Evolutionary conservation across 2,888 invertebrate genomes (phyloP), one percentile per base, ranked within the genome.

Genomic region (Xylota sylvarum): DNA sequence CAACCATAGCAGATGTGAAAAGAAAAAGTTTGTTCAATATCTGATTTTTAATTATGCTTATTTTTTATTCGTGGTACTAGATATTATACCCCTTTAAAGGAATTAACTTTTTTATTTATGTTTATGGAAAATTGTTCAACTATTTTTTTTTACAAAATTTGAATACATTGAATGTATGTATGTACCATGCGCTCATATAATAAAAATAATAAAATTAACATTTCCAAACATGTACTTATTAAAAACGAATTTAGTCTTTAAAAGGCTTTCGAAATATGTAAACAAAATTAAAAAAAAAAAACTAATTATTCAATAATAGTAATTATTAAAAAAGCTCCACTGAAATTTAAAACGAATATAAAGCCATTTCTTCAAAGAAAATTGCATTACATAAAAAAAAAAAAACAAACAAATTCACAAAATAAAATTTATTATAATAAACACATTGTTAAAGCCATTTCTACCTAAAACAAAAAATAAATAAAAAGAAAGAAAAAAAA

Each of bases 181-280:
- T n/a, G n/a, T 6, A 19, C 17, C 2, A 9, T 17, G 10, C n/a
- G 17, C 17, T 6, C 23, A 30, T 30, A 17, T 27, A 10, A 4
- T 14, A 32, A 12, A 30, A 5, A 14, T 7, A 14, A 17, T 48
- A 37, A 60, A 72, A 12, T 37, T 37, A 64, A 23, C 30, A 52
- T 40, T 32, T 55, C 10, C 5, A 43, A 62, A 23, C n/a, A 37
- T 52, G 23, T 40, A 23, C 12, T 50, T 27, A 14, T 7, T 5
- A 70, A 30, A 56, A 43, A 73, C 46, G 76, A 81, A 76, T 76
- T 64, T 64, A 72, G 43, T 64, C 79, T 72, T 79, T 1, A 37
- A 64, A 79, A 64, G 79, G 48, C 79, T 78, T 70, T 64, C 46
- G 17, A 56, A 32, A 58, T 27, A 7, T 10, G 23, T 43, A 73